Conservation (phyloP, 30 jellyfish, hydroid and myxozoan species). For the Haliclystus octoradiatus region DNA sequence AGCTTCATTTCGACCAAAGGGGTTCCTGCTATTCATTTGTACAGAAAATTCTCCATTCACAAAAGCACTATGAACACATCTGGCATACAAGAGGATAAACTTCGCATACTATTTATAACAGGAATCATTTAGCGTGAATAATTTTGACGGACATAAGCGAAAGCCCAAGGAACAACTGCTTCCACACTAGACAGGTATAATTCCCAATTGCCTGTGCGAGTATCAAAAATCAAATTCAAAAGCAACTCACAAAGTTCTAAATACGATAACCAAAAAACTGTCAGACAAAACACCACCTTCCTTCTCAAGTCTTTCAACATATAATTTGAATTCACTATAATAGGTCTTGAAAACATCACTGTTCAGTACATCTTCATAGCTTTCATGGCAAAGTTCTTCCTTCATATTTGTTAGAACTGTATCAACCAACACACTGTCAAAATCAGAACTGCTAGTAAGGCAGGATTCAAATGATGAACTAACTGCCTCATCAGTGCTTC, state of each 20-base stretch:
- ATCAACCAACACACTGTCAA: too few species aligned
- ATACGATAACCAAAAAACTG: slow-evolving; percentile 22
- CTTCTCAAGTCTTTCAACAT: too few species aligned
- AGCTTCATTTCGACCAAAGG: slow-evolving; percentile 30
- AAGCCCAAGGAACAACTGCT: slow-evolving; percentile 13
- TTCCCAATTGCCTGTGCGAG: slow-evolving; percentile 31
- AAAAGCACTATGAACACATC: slow-evolving; percentile 14
- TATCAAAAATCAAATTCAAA: slow-evolving; percentile 2
- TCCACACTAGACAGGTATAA: slow-evolving; percentile 14
- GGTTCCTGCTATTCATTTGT: slow-evolving; percentile 15
- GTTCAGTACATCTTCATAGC: too few species aligned
- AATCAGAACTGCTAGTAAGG: too few species aligned
- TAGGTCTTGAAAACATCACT: too few species aligned
- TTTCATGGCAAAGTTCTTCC: too few species aligned
- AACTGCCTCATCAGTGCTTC: too few species aligned
- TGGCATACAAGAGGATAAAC: slow-evolving; percentile 11
- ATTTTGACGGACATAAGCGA: slow-evolving; percentile 33
- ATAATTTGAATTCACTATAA: too few species aligned
- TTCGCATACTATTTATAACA: slow-evolving; percentile 5
- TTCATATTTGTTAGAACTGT: too few species aligned
- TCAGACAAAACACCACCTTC: too few species aligned
- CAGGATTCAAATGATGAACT: too few species aligned
- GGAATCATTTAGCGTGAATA: slow-evolving; percentile 31
- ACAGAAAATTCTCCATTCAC: slow-evolving; percentile 24
- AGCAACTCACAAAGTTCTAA: slow-evolving; percentile 17